These are phyloP conservation scores for Threskiornis aethiopicus DNA, from an alignment of 2,797 vertebrate genomes.

Conservation along the genomic window DNA sequence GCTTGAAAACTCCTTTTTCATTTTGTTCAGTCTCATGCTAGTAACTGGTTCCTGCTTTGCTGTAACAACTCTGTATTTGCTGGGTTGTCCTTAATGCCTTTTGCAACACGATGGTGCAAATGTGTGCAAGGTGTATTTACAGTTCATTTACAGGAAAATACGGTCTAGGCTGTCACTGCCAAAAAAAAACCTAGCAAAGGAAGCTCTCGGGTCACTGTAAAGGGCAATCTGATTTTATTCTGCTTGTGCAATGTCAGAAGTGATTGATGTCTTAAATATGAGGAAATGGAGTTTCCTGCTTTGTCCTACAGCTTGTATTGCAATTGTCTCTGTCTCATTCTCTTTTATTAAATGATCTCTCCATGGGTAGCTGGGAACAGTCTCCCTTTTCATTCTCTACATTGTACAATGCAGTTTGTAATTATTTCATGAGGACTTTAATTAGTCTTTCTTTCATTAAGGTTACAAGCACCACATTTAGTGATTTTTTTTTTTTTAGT, in stretches of 20 bases:
- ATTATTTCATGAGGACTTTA: constrained; percentile 13
- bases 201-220: constrained; percentile 6
- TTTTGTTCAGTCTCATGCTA: neutral
- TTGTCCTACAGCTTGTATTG: neutral
- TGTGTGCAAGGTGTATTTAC: neutral
- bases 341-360: neutral
- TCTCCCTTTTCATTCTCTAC: neutral
- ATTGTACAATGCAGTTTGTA: neutral
- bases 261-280: neutral
- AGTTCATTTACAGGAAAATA: neutral
- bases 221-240: constrained; percentile 21
- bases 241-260: neutral
- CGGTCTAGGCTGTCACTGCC: neutral
- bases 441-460: neutral
- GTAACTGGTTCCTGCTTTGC: neutral
- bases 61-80: neutral
- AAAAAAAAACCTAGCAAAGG: neutral
- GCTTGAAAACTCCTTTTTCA: neutral
- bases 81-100: neutral
- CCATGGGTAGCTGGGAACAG: neutral
- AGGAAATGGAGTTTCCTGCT: constrained; percentile 17
- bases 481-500: neutral
- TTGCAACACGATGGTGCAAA: neutral
- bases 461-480: neutral
- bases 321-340: neutral